Percentiles rank a stretch among this genome's conserved stretches.
Evolutionary conservation across 2,113 vertebrate species (phyloP).

Genomic region (Macquaria ambigua): DNA sequence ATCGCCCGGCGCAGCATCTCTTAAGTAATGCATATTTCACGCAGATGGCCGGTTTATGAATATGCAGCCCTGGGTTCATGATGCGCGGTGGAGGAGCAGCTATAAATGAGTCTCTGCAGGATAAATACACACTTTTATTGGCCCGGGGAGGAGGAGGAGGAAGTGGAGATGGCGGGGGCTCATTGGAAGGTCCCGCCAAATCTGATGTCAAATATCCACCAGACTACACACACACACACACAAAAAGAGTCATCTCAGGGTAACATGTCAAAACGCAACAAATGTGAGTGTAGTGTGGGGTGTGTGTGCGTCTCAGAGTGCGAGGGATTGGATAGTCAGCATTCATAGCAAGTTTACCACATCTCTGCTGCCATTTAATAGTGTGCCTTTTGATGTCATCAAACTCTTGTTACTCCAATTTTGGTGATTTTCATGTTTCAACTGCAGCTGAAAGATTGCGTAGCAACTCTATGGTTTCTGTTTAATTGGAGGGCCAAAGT

Average conservation of each 20-base stretch:
- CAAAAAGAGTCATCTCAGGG: constrained; percentile 47
- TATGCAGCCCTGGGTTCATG: constrained; percentile 70
- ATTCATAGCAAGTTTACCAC: constrained; percentile 9
- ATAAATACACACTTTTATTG: constrained; percentile 66
- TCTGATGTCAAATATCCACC: constrained; percentile 42
- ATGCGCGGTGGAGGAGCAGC: constrained; percentile 53
- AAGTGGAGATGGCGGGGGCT: constrained; percentile 10
- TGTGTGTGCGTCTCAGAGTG: not conserved
- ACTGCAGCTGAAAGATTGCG: not conserved
- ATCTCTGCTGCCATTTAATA: constrained; percentile 6
- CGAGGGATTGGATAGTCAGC: not conserved
- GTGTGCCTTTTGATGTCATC: constrained; percentile 30
- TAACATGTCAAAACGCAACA: constrained; percentile 31
- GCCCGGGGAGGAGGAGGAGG: not conserved
- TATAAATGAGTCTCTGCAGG: constrained; percentile 56
- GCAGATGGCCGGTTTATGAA: constrained; percentile 78
- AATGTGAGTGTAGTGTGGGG: not conserved
- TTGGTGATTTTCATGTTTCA: constrained; percentile 50
- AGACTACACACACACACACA: constrained; percentile 36
- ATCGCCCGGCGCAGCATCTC: constrained; percentile 47
- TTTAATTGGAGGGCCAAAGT: constrained; percentile 39
- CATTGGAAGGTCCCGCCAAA: constrained; percentile 19
- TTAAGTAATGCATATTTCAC: constrained; percentile 75
- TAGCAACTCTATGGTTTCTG: not conserved
- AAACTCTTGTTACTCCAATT: constrained; percentile 54